These are phyloP conservation scores for Ecdyonurus torrentis DNA, from an alignment of 2,888 invertebrate species.

Conservation along the genomic window DNA sequence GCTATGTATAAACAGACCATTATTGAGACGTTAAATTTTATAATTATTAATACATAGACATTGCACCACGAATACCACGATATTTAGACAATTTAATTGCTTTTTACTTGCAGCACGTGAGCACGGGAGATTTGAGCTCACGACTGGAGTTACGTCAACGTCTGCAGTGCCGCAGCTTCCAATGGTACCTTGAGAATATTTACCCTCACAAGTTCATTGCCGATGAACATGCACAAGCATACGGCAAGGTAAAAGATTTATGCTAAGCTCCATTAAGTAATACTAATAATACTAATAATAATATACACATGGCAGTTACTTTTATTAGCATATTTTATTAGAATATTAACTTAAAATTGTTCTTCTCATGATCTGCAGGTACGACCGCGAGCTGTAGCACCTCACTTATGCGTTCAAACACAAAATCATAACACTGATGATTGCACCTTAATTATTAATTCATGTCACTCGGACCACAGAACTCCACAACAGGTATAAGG, in stretches of 20 bases:
- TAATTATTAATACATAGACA: background rate
- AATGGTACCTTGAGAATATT: conserved; percentile 80
- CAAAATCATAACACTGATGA: background rate
- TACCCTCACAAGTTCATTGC: conserved; percentile 84
- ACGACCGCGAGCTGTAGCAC: background rate
- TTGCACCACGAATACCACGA: too few species aligned
- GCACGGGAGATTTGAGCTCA: conserved; percentile 66
- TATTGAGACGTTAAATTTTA: too few species aligned
- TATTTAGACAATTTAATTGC: too few species aligned
- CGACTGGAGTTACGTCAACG: conserved; percentile 59
- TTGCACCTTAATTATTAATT: background rate
- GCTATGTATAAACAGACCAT: too few species aligned
- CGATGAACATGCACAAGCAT: conserved; percentile 59
- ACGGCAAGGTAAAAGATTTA: conserved; percentile 51
- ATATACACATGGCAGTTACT: background rate
- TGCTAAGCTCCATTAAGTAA: too few species aligned
- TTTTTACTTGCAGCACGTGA: conserved; percentile 22
- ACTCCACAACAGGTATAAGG: background rate
- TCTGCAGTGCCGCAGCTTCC: conserved; percentile 73
- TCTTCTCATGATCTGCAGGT: background rate
- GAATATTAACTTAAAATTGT: background rate
- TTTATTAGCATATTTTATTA: background rate
- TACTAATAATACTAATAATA: too few species aligned
- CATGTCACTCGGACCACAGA: background rate
- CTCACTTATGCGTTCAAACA: background rate